Evolutionary conservation across 2,797 vertebrate species (phyloP), one percentile per base, ranked within the genome.

Genomic region (Amblyraja radiata): DNA sequence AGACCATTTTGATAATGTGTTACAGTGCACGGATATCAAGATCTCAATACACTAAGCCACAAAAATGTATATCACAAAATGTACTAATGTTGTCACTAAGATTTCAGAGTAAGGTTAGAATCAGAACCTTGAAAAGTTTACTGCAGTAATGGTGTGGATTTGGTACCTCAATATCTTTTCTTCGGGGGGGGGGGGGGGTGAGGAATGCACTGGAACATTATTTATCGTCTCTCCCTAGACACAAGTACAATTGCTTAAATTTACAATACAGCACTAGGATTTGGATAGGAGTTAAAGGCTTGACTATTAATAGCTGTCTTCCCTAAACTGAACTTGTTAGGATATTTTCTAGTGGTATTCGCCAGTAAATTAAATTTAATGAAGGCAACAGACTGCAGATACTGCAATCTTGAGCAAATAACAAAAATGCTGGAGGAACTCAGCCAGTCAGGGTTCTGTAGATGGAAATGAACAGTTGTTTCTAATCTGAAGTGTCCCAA

Each of bases 81-180:
- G 80, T 83, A 25, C 21, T 54, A 58, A 61, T 88, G 83, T n/a
- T n/a, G 84, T 88, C 46, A 88, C 83, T 83, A 39, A 84, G 9
- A 16, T 68, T 68, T 68, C 16, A 73, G 18, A 23, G 25, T 78
- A 10, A 28, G 23, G 16, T 3, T 65, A n/a, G 9, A 63, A 88
- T 32, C 18, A 6, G 13, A 88, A 7, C 28, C 14, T 21, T 25
- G 39, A 32, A 63, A n/a, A 18, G 7, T 23, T 65, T 23, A 23
- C 8, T 58, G 54, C 61, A 32, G 61, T 32, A 63, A 16, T 32
- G 61, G n/a, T 88, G 16, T 54, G 58, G 14, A 68, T 68, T 88
- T n/a, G 13, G 14, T 21, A 6, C 61, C 21, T 68, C 1, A 14
- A 88, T 0, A 88, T 0, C n/a, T 36, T 14, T 88, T 65, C 32